Conservation (phyloP, 2,797 vertebrate species). For the Aulostomus chinensis region DNA sequence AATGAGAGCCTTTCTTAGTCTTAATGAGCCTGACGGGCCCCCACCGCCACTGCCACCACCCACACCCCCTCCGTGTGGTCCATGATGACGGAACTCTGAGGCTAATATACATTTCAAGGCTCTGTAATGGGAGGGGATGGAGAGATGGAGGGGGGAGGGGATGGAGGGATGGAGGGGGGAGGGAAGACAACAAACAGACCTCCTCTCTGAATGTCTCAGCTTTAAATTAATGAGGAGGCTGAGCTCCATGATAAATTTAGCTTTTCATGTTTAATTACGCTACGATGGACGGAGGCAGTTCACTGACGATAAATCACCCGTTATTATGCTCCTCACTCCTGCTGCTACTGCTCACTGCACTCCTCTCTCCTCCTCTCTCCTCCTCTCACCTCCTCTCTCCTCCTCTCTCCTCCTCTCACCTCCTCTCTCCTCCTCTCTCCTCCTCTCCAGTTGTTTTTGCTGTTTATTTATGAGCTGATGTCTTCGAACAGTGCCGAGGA, state of each 20-base stretch:
- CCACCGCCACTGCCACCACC: slow-evolving; percentile 67
- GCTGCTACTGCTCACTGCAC: too few relatives aligned
- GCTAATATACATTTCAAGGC: slow-evolving; percentile 94
- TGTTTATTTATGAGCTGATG: too few relatives aligned
- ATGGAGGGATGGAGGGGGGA: slow-evolving; percentile 30
- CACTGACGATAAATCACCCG: slow-evolving; percentile 91
- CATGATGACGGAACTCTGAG: slow-evolving; percentile 89
- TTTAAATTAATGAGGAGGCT: slow-evolving; percentile 94
- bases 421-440: too few relatives aligned
- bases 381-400: too few relatives aligned
- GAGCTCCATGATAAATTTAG: slow-evolving; percentile 92
- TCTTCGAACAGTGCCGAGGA: too few relatives aligned
- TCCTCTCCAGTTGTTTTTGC: too few relatives aligned
- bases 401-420: too few relatives aligned
- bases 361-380: too few relatives aligned
- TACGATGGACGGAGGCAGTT: slow-evolving; percentile 85
- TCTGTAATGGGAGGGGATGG: slow-evolving; percentile 77
- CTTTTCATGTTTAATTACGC: slow-evolving; percentile 99
- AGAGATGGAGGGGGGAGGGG: slow-evolving; percentile 52
- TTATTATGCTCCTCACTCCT: slow-evolving; percentile 87
- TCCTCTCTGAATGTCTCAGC: slow-evolving; percentile 83
- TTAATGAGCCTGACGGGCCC: slow-evolving; percentile 90
- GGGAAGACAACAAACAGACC: slow-evolving; percentile 70
- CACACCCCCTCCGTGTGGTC: slow-evolving; percentile 82
- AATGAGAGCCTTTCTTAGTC: slow-evolving; percentile 85